Evolutionary conservation across 2,113 vertebrate species (phyloP).

Genomic region (Trogon melanurus): DNA sequence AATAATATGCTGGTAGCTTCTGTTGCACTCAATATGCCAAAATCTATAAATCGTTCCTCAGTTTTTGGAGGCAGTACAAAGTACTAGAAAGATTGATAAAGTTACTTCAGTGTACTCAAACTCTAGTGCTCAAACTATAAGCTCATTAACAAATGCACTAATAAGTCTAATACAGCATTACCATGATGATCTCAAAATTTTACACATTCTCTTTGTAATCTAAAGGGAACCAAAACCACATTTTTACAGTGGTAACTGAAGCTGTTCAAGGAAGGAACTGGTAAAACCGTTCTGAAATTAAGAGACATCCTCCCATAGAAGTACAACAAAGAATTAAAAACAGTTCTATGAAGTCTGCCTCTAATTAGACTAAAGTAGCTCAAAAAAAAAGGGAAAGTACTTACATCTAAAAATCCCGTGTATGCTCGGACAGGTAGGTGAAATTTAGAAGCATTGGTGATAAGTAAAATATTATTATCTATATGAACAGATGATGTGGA

Average conservation of each 20-base stretch:
- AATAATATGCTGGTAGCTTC: slow-evolving; percentile 91
- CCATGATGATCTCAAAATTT: background rate
- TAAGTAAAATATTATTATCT: slow-evolving; percentile 96
- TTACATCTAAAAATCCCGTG: slow-evolving; percentile 97
- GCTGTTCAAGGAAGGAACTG: background rate
- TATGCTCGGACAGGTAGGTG: slow-evolving; percentile 95
- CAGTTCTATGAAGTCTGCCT: background rate
- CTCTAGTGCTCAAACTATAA: background rate
- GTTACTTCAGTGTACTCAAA: background rate
- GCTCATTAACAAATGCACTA: background rate
- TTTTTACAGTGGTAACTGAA: background rate
- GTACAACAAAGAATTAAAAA: background rate
- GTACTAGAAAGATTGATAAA: slow-evolving; percentile 78
- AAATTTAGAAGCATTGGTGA: slow-evolving; percentile 98
- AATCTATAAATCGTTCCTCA: slow-evolving; percentile 90
- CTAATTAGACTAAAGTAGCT: background rate
- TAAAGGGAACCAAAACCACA: background rate
- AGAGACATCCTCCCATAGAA: background rate
- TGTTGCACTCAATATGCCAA: slow-evolving; percentile 92
- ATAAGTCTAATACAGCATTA: background rate
- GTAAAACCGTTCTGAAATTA: background rate
- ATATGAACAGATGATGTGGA: slow-evolving; percentile 92
- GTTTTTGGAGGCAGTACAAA: slow-evolving; percentile 89
- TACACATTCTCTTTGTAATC: background rate
- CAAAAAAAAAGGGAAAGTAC: slow-evolving; percentile 45